Percentiles rank a stretch among this genome's conserved stretches.
Conservation (phyloP, 2,113 vertebrate genomes). For the Macheiramphus alcinus region DNA sequence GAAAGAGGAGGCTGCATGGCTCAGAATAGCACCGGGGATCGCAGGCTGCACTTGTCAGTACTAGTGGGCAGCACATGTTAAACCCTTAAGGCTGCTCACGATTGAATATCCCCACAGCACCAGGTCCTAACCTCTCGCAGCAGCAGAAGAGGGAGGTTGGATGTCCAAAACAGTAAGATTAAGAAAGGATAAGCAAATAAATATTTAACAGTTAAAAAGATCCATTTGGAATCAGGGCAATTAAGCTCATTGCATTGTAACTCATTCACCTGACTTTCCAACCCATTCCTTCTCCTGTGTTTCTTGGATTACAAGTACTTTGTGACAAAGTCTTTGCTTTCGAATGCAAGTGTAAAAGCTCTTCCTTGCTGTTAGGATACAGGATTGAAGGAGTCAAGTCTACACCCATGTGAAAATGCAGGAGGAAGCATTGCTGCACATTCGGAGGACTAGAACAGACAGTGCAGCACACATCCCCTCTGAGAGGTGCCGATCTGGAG, state of each 20-base stretch:
- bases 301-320: not conserved
- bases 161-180: not conserved
- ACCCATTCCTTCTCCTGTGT: not conserved
- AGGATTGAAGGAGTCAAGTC: not conserved
- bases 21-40: not conserved
- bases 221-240: not conserved
- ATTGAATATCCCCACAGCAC: not conserved
- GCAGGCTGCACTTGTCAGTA: not conserved
- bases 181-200: not conserved
- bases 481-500: not conserved
- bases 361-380: not conserved
- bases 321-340: not conserved
- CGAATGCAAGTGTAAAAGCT: not conserved
- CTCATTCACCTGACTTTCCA: not conserved
- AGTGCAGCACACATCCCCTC: not conserved
- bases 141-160: not conserved
- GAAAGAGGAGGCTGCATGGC: not conserved
- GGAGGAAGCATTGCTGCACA: not conserved
- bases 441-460: not conserved
- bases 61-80: not conserved
- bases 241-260: not conserved
- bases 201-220: not conserved
- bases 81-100: accelerated
- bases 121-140: not conserved
- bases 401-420: not conserved